Evolutionary conservation across 2,888 invertebrate species (phyloP).

Genomic region (Eristalis arbustorum): DNA sequence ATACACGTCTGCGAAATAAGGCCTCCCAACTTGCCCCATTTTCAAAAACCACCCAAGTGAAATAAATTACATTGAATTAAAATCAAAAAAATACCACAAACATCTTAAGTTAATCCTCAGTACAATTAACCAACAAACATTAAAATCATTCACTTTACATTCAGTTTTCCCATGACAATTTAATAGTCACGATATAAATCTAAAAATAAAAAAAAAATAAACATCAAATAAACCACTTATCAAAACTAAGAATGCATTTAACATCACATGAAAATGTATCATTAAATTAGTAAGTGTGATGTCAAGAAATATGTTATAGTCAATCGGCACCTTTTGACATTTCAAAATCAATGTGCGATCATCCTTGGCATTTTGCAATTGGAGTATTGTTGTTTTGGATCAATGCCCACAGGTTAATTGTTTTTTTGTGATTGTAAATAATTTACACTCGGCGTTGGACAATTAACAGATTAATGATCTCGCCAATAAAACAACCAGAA

Average conservation of each 20-base stretch:
- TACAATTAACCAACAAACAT: not conserved
- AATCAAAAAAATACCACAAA: not conserved
- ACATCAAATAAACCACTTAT: not conserved
- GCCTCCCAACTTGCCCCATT: too few relatives aligned
- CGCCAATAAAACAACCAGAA: not conserved
- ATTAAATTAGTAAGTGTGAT: not conserved
- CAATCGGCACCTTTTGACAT: slow-evolving; percentile 23
- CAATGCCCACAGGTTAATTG: slow-evolving; percentile 11
- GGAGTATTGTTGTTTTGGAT: slow-evolving; percentile 32
- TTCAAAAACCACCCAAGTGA: too few relatives aligned
- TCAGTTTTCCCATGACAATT: too few relatives aligned
- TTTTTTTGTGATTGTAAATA: not conserved
- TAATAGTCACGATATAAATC: not conserved
- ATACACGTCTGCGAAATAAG: too few relatives aligned
- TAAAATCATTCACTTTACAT: too few relatives aligned
- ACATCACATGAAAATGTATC: not conserved
- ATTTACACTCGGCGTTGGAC: not conserved
- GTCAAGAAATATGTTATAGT: slow-evolving; percentile 6
- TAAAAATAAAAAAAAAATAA: not conserved
- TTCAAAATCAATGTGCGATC: slow-evolving; percentile 23
- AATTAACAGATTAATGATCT: not conserved
- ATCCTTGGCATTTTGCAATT: slow-evolving; percentile 46
- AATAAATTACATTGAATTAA: too few relatives aligned
- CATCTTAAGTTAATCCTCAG: not conserved
- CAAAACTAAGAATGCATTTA: not conserved